A percentile compares a stretch with the other conserved stretches of the same genome.
phyloP scores from a whole-genome alignment of 2,797 vertebrate species.

The Mormyrops attenuatus region DNA sequence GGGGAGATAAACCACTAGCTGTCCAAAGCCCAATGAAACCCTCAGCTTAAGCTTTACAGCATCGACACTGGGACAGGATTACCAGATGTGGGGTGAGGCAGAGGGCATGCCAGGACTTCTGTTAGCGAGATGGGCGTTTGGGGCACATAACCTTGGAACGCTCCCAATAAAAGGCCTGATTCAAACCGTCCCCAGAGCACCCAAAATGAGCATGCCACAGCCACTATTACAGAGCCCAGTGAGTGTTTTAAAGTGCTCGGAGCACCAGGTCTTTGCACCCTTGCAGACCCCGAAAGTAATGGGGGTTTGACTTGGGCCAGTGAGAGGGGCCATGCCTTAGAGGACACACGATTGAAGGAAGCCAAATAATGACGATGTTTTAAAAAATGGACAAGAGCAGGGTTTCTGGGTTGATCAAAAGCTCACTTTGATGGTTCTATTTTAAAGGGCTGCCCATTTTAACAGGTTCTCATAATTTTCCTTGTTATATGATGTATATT shows the following conservation, averaged over 20 bases:
- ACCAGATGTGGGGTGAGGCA: constrained; percentile 23
- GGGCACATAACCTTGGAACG: constrained; percentile 54
- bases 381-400: constrained; percentile 40
- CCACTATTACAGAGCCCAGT: constrained; percentile 52
- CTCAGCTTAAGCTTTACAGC: constrained; percentile 51
- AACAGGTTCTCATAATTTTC: constrained; percentile 54
- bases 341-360: constrained; percentile 50
- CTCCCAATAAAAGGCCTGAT: constrained; percentile 53
- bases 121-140: constrained; percentile 46
- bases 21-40: constrained; percentile 52
- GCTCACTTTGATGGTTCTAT: constrained; percentile 47
- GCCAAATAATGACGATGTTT: constrained; percentile 55
- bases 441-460: constrained; percentile 51
- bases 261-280: constrained; percentile 43
- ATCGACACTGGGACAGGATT: constrained; percentile 10
- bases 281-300: constrained; percentile 50
- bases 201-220: constrained; percentile 47
- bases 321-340: constrained; percentile 44
- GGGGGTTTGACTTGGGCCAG: constrained; percentile 45
- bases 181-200: constrained; percentile 46
- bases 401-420: constrained; percentile 59
- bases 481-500: constrained; percentile 51
- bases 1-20: constrained; percentile 44
- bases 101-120: constrained; percentile 52
- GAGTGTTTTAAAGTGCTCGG: constrained; percentile 44